Percentiles rank a stretch among this genome's conserved stretches.
Evolutionary conservation across 2,797 vertebrate genomes (phyloP).

Genomic region (Pantherophis vulpinus): DNA sequence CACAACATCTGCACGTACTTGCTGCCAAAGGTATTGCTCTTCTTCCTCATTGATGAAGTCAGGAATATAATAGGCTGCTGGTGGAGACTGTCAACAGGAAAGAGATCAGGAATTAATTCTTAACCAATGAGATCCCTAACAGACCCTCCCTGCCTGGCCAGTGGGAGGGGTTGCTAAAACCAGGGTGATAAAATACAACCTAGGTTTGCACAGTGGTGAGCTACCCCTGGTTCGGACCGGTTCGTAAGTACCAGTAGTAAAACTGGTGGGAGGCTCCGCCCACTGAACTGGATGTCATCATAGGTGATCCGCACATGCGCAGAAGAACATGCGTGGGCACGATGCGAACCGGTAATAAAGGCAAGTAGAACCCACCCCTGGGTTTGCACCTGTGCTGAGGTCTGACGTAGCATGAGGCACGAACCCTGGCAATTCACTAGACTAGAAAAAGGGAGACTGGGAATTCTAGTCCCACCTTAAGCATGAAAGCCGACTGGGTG

Average conservation of each 20-base stretch:
- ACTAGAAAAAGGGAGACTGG: background rate
- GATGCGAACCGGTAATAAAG: too few relatives aligned
- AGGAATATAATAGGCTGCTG: conserved; percentile 83
- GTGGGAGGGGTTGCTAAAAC: background rate
- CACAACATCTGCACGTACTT: conserved; percentile 50
- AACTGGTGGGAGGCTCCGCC: too few relatives aligned
- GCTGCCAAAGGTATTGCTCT: conserved; percentile 77
- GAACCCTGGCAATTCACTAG: background rate
- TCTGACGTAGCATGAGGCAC: background rate
- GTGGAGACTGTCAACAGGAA: conserved; percentile 65
- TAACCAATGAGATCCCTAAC: background rate
- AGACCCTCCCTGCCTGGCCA: background rate
- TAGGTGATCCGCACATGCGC: too few relatives aligned
- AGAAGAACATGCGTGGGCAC: too few relatives aligned
- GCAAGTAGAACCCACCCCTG: too few relatives aligned
- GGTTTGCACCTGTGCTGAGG: background rate
- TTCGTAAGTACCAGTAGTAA: too few relatives aligned
- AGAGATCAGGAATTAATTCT: background rate
- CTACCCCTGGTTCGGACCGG: too few relatives aligned
- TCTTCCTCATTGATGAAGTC: conserved; percentile 83
- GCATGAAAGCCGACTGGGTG: background rate
- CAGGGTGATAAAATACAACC: background rate
- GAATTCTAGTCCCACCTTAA: background rate
- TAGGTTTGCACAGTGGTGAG: background rate
- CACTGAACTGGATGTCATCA: too few relatives aligned